Evolutionary conservation across 2,888 invertebrate genomes (phyloP).

Genomic region (Microdon myrmicae): DNA sequence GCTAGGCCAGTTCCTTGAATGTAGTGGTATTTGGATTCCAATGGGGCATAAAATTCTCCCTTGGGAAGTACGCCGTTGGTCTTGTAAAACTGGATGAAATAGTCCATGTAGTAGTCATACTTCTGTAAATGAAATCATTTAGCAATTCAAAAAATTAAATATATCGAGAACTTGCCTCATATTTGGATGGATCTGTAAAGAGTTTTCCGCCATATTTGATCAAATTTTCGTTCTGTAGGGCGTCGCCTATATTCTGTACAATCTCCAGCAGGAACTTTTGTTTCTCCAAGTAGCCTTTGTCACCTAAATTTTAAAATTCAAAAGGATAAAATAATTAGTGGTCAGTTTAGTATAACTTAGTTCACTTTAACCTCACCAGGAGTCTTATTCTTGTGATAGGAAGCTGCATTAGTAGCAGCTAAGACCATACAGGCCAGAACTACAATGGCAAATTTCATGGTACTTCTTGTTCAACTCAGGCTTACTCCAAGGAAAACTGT

Average conservation of each 20-base stretch:
- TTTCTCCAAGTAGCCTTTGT: constrained; percentile 56
- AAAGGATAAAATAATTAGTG: not conserved
- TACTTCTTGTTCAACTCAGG: constrained; percentile 56
- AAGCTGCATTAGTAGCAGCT: constrained; percentile 56
- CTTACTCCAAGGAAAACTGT: constrained; percentile 49
- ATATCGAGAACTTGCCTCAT: constrained; percentile 54
- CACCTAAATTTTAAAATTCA: constrained; percentile 53
- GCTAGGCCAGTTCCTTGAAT: constrained; percentile 71
- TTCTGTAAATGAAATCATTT: constrained; percentile 43
- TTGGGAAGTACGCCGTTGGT: constrained; percentile 68
- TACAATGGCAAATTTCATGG: constrained; percentile 60
- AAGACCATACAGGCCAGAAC: constrained; percentile 60
- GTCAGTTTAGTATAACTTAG: too few relatives aligned
- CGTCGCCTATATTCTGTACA: constrained; percentile 56
- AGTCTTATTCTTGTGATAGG: constrained; percentile 36
- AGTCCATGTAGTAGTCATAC: constrained; percentile 57
- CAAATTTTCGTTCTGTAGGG: constrained; percentile 59
- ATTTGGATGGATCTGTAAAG: constrained; percentile 54
- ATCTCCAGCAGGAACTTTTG: constrained; percentile 61
- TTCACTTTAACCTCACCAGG: constrained; percentile 8
- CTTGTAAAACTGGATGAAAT: constrained; percentile 59
- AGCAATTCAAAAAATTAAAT: not conserved
- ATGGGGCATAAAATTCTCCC: constrained; percentile 70
- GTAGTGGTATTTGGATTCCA: constrained; percentile 68
- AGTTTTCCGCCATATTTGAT: constrained; percentile 57